Base-by-base conservation (phyloP, 2,797 vertebrate species). In the Anguilla anguilla region DNA sequence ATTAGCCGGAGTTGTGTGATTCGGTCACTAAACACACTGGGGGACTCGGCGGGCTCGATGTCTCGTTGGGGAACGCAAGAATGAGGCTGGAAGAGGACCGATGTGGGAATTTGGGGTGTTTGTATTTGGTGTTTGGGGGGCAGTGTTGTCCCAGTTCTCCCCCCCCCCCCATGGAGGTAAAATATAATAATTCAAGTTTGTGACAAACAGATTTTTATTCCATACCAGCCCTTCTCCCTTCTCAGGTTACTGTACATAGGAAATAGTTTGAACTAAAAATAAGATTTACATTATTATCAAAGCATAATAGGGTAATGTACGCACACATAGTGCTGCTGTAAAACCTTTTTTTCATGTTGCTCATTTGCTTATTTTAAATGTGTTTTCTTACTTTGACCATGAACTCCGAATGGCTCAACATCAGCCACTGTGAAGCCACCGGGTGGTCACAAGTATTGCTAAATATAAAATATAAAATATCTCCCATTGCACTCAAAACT, bases 41-140 rank as follows among this genome's bases (percentile, higher is more conserved):
- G 82, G 51, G 82, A 57, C 53, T 3, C 11, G 82, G n/a, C 28
- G 82, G 82, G 25, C 53, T 25, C 51, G 15, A 15, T 57, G 9
- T 15, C 51, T 31, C 51, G 0, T 55, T 31, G 19, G 82, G 82
- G 82, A 83, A 57, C 57, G 82, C 53, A 25, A 10, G 46, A 82
- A 51, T 57, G 53, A 83, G 82, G 11, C 28, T 25, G 82, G 82
- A 83, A 57, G 82, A 83, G 53, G n/a, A 83, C 82, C 11, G 53
- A 31, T 57, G 49, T 83, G 53, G 82, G 82, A 53, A 55, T 83
- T 57, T 13, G 51, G 46, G 51, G 53, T 1, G 17, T 3, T 46
- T 3, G 43, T 22, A 49, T 82, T 39, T 17, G 15, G 43, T 1
- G 6, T 19, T 35, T 4, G 49, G 49, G 4, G 25, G 4, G 49